These are phyloP conservation scores for Crenichthys baileyi DNA, from an alignment of 2,797 vertebrate genomes.

Conservation along the genomic window DNA sequence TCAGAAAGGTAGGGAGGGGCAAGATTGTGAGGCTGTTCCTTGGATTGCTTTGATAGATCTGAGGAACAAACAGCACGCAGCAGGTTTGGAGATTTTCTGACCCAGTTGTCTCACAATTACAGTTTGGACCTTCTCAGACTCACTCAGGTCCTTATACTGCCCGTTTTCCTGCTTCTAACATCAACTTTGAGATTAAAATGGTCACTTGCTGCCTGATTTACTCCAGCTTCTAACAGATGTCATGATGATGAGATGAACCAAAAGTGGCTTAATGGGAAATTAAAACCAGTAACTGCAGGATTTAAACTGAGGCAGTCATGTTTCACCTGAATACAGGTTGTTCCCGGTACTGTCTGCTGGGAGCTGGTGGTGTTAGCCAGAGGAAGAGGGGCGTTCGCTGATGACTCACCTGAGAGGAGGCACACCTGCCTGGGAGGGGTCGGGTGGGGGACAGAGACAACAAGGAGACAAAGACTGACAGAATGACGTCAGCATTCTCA, in stretches of 20 bases:
- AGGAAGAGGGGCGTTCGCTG: conserved; percentile 46
- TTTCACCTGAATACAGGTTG: too few species aligned
- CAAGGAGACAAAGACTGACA: conserved; percentile 19
- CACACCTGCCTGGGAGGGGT: conserved; percentile 30
- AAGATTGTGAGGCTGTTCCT: too few species aligned
- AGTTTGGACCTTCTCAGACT: background rate
- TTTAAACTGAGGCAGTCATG: too few species aligned
- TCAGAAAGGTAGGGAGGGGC: too few species aligned
- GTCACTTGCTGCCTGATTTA: too few species aligned
- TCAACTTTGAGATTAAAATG: too few species aligned
- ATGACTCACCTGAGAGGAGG: conserved; percentile 68
- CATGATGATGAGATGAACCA: too few species aligned
- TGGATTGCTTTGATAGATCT: too few species aligned
- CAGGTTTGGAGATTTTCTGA: background rate
- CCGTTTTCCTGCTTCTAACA: too few species aligned
- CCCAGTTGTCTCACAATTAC: background rate
- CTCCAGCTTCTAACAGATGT: too few species aligned
- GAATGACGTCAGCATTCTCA: conserved; percentile 20
- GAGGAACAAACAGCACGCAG: too few species aligned
- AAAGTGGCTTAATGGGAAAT: too few species aligned
- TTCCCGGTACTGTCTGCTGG: conserved; percentile 8
- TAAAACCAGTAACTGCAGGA: background rate
- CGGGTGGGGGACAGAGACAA: conserved; percentile 1
- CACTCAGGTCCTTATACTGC: background rate
- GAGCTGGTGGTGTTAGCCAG: conserved; percentile 49